Conservation (phyloP, 2,888 invertebrate species). For the Eupithecia dodoneata region DNA sequence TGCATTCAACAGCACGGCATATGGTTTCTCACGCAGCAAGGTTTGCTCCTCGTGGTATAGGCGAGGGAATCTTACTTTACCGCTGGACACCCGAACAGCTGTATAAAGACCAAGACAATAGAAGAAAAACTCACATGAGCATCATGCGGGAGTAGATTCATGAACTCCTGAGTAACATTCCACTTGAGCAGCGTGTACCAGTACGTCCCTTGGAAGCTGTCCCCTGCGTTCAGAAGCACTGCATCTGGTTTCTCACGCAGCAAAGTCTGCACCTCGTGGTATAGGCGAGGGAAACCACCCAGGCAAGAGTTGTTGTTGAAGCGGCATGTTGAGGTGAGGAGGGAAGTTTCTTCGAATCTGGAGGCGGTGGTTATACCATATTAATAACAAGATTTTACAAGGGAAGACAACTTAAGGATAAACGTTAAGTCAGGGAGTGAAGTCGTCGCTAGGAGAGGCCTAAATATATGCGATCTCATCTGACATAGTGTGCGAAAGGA, state of each 20-base stretch:
- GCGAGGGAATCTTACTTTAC: constrained; percentile 82
- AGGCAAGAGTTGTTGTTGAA: constrained; percentile 83
- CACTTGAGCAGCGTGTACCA: constrained; percentile 92
- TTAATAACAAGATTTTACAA: too few relatives aligned
- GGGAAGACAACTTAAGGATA: too few relatives aligned
- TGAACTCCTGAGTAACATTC: constrained; percentile 89
- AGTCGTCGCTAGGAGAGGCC: too few relatives aligned
- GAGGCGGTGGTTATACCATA: constrained; percentile 24
- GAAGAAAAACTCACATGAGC: constrained; percentile 86
- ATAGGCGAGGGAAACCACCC: constrained; percentile 88
- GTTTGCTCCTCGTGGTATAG: constrained; percentile 84
- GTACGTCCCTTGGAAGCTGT: constrained; percentile 93
- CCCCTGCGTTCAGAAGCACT: constrained; percentile 91
- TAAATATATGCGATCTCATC: too few relatives aligned
- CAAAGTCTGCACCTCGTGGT: constrained; percentile 81
- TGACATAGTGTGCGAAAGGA: too few relatives aligned
- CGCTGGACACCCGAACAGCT: neutral
- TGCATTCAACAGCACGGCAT: constrained; percentile 89
- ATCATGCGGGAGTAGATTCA: constrained; percentile 90
- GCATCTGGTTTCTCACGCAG: constrained; percentile 81
- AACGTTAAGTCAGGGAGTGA: too few relatives aligned
- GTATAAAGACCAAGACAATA: neutral
- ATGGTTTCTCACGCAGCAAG: constrained; percentile 74
- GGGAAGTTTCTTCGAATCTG: constrained; percentile 86
- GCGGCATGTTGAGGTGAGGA: constrained; percentile 82